These are phyloP conservation scores for Dissostichus mawsoni DNA, from an alignment of 2,113 vertebrate genomes.

Conservation along the genomic window DNA sequence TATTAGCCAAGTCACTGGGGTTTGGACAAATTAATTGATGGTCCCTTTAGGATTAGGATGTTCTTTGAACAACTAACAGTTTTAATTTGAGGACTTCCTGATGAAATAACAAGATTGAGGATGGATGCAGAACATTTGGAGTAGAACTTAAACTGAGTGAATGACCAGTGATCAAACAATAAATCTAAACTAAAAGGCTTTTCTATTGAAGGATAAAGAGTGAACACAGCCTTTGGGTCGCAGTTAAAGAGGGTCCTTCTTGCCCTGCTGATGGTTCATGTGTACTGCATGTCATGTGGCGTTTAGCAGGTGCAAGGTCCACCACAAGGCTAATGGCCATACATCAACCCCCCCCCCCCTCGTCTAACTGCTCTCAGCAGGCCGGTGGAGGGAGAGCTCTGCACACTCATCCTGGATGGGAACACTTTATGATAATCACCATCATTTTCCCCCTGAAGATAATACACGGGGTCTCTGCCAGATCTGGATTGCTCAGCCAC, in stretches of 20 bases:
- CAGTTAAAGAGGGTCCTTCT: conserved; percentile 17
- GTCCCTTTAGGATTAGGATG: not conserved
- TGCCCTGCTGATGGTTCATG: conserved; percentile 35
- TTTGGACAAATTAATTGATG: conserved; percentile 18
- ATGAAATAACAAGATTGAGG: not conserved
- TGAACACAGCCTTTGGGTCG: not conserved
- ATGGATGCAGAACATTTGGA: not conserved
- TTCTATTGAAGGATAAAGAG: conserved; percentile 12
- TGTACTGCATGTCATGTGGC: conserved; percentile 59
- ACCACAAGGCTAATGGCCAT: conserved; percentile 65
- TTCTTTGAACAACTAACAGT: conserved; percentile 2
- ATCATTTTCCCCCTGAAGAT: conserved; percentile 79
- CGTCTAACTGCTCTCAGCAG: conserved; percentile 66
- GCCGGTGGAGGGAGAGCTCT: conserved; percentile 39
- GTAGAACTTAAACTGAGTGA: not conserved
- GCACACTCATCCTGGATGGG: conserved; percentile 76
- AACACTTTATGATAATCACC: conserved; percentile 84
- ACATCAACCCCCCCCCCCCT: conserved; percentile 42
- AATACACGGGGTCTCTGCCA: conserved; percentile 71
- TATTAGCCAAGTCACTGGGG: conserved; percentile 2
- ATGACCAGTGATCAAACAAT: not conserved
- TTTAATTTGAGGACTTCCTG: not conserved
- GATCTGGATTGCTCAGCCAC: conserved; percentile 68
- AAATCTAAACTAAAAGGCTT: not conserved
- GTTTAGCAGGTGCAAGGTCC: conserved; percentile 74